These are phyloP conservation scores for Rotaria macrura DNA, from an alignment of 2,888 invertebrate species.

Conservation along the genomic window DNA sequence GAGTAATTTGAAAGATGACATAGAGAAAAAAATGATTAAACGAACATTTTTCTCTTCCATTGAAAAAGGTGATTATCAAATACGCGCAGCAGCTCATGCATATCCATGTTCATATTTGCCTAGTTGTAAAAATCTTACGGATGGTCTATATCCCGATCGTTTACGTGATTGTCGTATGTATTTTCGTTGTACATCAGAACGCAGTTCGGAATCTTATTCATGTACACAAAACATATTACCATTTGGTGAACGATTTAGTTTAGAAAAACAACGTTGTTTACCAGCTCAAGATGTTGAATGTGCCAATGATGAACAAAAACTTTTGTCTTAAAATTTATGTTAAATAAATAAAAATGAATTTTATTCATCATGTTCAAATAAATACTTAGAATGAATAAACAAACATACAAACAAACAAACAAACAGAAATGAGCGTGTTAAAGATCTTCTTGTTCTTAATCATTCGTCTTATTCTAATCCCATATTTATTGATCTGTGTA, in stretches of 20 bases:
- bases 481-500: neutral
- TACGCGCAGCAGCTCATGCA: neutral
- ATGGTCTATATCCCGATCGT: slow-evolving; percentile 19
- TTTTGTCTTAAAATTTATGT: neutral
- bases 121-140: neutral
- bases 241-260: slow-evolving; percentile 20
- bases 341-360: no score
- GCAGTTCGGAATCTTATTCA: slow-evolving; percentile 1
- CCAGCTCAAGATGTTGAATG: neutral
- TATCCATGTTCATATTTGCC: slow-evolving; percentile 19
- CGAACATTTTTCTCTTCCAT: no score
- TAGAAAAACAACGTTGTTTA: neutral
- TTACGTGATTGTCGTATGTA: slow-evolving; percentile 13
- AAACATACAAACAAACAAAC: neutral
- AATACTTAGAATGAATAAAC: neutral
- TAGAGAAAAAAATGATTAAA: neutral
- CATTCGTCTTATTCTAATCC: neutral
- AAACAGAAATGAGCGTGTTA: neutral
- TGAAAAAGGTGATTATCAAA: slow-evolving; percentile 19
- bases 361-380: neutral
- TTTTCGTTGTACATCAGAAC: neutral
- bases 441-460: neutral
- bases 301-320: neutral
- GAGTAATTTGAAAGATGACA: neutral
- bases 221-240: neutral